Base-by-base conservation (phyloP, 2,888 invertebrate species). In the Drosophila suboccidentalis region DNA sequence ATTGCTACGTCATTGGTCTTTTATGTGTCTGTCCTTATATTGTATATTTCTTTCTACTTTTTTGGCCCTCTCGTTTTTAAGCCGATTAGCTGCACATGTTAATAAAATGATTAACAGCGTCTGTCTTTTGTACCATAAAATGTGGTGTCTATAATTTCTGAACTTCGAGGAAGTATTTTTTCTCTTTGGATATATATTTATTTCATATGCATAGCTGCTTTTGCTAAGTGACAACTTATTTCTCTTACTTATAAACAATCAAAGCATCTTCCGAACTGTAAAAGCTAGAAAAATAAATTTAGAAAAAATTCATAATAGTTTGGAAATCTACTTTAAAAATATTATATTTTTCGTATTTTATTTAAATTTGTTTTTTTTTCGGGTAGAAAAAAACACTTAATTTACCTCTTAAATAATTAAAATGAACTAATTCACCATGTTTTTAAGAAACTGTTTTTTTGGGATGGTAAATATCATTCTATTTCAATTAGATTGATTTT, bases 21-120 rank as follows among this genome's bases (percentile, higher is more conserved):
- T 47, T 64, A 59, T 73, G 50, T 10, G 41, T 51, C 53, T 46
- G 49, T 41, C 13, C 62, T 13, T 39, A 34, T 11, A 36, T 13
- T 44, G 26, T n/a, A 36, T 51, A 50, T 58, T 39, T n/a, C 39
- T 57, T 54, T 34, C 22, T 49, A 13, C 43, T 77, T 61, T 58
- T 59, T 71, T 60, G 59, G 22, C 34, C 59, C 41, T 22, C 49
- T 79, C 44, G 57, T 34, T 63, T 78, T 72, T 87, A 87, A 87
- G 76, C 86, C 73, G 89, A 75, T 87, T 90, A 87, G 71, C 71
- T 57, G 79, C 86, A 90, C 79, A 87, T 87, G 86, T 79, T 87
- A 82, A 85, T 84, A 87, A 84, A 87, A 80, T 80, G 72, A 75
- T 80, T 74, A 80, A 58, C 63, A 19, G 41, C 34, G 13, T 34